These are phyloP conservation scores for Ophthalmolycus amberensis DNA, from an alignment of 2,113 vertebrate species.

Conservation along the genomic window DNA sequence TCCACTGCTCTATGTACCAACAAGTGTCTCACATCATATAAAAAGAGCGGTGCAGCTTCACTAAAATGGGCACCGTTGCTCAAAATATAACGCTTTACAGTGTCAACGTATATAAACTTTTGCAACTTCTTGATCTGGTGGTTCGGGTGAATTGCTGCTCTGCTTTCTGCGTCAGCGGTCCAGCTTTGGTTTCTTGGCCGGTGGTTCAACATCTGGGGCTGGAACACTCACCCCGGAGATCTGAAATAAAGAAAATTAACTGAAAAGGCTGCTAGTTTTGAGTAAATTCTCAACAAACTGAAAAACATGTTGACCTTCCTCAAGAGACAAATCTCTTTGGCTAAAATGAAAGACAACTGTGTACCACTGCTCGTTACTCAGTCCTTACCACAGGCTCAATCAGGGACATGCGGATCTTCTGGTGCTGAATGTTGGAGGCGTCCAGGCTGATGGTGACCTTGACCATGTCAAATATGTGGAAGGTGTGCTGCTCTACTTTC, in stretches of 20 bases:
- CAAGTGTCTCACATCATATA: conserved; percentile 1
- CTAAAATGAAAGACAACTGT: not conserved
- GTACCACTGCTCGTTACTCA: not conserved
- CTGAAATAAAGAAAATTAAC: conserved; percentile 71
- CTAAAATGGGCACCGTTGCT: not conserved
- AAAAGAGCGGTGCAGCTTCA: not conserved
- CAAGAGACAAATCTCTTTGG: not conserved
- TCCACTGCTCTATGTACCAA: not conserved
- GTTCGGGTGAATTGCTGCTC: not conserved
- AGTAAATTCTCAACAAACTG: not conserved
- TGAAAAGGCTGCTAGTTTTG: not conserved
- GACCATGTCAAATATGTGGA: conserved; percentile 92
- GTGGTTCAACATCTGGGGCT: conserved; percentile 80
- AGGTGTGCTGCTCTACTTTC: conserved; percentile 88
- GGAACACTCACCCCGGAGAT: conserved; percentile 83
- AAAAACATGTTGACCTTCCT: not conserved
- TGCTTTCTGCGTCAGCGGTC: conserved; percentile 75
- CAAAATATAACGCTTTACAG: not conserved
- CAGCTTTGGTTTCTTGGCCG: conserved; percentile 88
- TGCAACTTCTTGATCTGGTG: not conserved
- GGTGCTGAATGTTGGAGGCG: conserved; percentile 95
- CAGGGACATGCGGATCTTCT: conserved; percentile 96
- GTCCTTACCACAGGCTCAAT: conserved; percentile 91
- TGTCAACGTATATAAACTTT: not conserved
- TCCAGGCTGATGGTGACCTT: conserved; percentile 94